A percentile compares a stretch with the other conserved stretches of the same genome.
Evolutionary conservation across 2,888 invertebrate species (phyloP).

Genomic region (Hemistola chrysoprasaria): DNA sequence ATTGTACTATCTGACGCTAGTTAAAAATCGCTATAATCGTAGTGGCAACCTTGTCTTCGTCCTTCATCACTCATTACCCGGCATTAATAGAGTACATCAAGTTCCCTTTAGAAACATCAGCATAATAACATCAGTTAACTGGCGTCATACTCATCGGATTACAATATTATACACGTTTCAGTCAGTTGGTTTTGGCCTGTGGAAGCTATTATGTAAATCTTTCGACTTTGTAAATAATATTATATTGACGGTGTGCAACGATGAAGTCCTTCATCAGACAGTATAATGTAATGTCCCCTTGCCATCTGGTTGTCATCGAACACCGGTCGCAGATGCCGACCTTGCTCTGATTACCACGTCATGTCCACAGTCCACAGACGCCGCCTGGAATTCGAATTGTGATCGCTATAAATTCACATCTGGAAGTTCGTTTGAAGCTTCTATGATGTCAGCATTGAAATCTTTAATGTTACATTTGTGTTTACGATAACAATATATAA

Average conservation of each 20-base stretch:
- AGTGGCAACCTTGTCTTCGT: slow-evolving; percentile 9
- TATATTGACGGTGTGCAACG: too few relatives aligned
- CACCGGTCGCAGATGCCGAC: slow-evolving; percentile 43
- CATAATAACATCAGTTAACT: slow-evolving; percentile 14
- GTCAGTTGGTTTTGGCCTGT: too few relatives aligned
- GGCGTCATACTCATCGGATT: slow-evolving; percentile 1
- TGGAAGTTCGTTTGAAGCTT: background rate
- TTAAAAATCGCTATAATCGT: too few relatives aligned
- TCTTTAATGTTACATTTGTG: too few relatives aligned
- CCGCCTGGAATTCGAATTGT: background rate
- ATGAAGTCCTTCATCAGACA: slow-evolving; percentile 5
- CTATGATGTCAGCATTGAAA: background rate
- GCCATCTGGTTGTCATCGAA: slow-evolving; percentile 39
- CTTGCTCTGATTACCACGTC: slow-evolving; percentile 35
- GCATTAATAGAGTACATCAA: slow-evolving; percentile 19
- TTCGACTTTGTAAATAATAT: too few relatives aligned
- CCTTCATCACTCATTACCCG: slow-evolving; percentile 28
- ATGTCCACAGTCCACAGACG: too few relatives aligned
- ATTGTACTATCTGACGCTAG: too few relatives aligned
- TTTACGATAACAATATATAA: too few relatives aligned
- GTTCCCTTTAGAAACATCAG: slow-evolving; percentile 17
- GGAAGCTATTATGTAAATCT: too few relatives aligned
- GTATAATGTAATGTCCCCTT: slow-evolving; percentile 1
- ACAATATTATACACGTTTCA: background rate
- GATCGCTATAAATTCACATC: background rate